phyloP scores from a whole-genome alignment of 1,140 invertebrate species.

The Rhopalosiphum padi region DNA sequence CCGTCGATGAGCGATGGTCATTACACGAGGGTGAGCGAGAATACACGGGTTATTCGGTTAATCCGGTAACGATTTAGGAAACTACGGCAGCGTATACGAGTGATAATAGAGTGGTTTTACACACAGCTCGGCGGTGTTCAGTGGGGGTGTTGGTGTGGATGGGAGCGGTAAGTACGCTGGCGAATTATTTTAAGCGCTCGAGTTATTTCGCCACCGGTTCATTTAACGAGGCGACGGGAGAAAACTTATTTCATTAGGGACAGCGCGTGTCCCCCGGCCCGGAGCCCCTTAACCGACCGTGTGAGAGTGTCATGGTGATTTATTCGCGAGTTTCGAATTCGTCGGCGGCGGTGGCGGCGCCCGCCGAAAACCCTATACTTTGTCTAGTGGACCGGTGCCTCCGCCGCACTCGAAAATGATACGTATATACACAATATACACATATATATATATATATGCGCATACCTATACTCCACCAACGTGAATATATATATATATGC shows the following conservation, averaged over 20 bases:
- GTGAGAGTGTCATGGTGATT: constrained; percentile 23
- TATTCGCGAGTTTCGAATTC: constrained; percentile 11
- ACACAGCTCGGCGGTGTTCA: not conserved
- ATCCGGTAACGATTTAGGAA: not conserved
- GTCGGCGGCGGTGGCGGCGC: not conserved
- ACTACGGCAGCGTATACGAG: not conserved
- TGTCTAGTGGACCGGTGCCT: constrained; percentile 2
- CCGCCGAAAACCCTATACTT: constrained; percentile 13
- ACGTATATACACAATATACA: not conserved
- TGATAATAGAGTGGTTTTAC: constrained; percentile 35
- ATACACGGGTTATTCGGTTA: not conserved
- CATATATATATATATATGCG: not conserved
- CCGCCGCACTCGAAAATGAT: not conserved
- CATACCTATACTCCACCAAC: not conserved
- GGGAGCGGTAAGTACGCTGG: not conserved
- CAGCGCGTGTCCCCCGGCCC: not conserved
- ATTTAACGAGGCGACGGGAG: constrained; percentile 20
- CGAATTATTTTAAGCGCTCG: constrained; percentile 18
- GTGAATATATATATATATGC: not conserved
- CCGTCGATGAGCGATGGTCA: not conserved
- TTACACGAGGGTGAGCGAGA: not conserved
- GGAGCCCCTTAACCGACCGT: not conserved
- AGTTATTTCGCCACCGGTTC: constrained; percentile 36
- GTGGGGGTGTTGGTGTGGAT: not conserved
- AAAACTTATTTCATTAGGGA: constrained; percentile 47